A percentile compares a stretch with the other conserved stretches of the same genome.
Conservation (phyloP, 2,888 invertebrate species). For the Ophion ventricosus region DNA sequence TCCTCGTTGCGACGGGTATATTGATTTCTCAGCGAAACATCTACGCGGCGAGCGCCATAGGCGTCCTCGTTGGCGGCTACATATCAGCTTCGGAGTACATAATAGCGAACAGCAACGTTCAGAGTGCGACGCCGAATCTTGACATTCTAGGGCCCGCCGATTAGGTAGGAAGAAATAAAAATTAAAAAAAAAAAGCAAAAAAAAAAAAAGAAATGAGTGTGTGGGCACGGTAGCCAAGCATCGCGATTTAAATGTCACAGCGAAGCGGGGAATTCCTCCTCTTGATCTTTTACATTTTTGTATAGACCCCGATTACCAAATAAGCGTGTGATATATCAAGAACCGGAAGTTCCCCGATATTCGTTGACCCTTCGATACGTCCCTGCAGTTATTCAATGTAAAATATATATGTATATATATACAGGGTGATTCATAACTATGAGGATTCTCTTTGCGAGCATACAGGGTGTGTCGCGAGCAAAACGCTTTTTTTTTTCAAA, state of each 20-base stretch:
- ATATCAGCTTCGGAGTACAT: conserved; percentile 94
- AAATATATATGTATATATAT: conserved; percentile 51
- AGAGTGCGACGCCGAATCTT: conserved; percentile 77
- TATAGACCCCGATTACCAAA: conserved; percentile 46
- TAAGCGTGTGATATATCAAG: background rate
- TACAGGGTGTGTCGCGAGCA: too few species aligned
- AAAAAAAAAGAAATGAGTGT: conserved; percentile 7
- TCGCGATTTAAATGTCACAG: conserved; percentile 9
- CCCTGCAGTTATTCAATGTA: conserved; percentile 40
- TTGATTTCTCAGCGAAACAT: conserved; percentile 91
- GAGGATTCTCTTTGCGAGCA: background rate
- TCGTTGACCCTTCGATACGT: background rate
- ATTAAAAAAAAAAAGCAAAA: background rate
- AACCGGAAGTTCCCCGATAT: background rate
- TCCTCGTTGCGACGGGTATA: conserved; percentile 93
- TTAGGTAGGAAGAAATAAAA: conserved; percentile 49
- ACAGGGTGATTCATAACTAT: background rate
- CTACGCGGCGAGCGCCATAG: conserved; percentile 90
- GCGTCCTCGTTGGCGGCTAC: conserved; percentile 91
- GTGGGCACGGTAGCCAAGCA: conserved; percentile 41
- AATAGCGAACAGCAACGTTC: conserved; percentile 77
- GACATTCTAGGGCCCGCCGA: conserved; percentile 73
- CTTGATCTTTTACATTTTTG: conserved; percentile 61
- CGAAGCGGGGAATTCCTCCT: conserved; percentile 10
- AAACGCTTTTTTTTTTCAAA: too few species aligned